Base-by-base conservation (phyloP, 2,797 vertebrate species). In the Sus cebifrons region DNA sequence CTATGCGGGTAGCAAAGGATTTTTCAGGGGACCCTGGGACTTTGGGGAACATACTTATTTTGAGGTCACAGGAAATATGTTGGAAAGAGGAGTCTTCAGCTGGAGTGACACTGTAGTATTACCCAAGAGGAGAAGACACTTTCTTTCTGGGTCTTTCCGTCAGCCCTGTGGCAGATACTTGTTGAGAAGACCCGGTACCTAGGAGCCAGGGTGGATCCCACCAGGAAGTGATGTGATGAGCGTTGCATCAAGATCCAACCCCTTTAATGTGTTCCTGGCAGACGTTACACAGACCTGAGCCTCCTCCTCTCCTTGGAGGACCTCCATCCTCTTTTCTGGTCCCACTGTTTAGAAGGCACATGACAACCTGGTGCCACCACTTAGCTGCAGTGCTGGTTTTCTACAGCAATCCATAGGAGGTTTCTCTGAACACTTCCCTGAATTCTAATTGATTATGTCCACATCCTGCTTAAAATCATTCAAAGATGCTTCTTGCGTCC, bases 221-320 rank as follows among this genome's bases (percentile, higher is more conserved):
- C 11, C 29, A 27, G 40, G 18, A 25, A 54, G 5, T 3, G 75
- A 64, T 2, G 10, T 0, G 0, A 56, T 2, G 15, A 77, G 32
- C 1, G 0, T 4, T 29, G 44, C 36, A 1, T 0, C 49, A 27
- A 20, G 23, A 56, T 1, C 11, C 21, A 40, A 36, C 18, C 2
- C n/a, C 77, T 32, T 86, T 29, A 2, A 21, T 0, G 2, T 44
- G 20, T 71, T 81, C 13, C 56, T 0, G 2, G 11, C 9, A 10
- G 40, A 68, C 14, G 36, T 36, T 62, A 17, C 1, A 5, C 1
- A 14, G 17, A 36, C 36, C 67, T 18, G 29, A 81, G 64, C n/a
- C 64, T 56, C 5, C 10, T 36, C 36, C 54, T 6, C 1, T n/a
- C 18, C 60, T 25, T 3, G 5, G 29, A 29, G 52, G 11, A n/a